These are phyloP conservation scores for Oryzias celebensis DNA, from an alignment of 2,113 vertebrate species.

Conservation along the genomic window DNA sequence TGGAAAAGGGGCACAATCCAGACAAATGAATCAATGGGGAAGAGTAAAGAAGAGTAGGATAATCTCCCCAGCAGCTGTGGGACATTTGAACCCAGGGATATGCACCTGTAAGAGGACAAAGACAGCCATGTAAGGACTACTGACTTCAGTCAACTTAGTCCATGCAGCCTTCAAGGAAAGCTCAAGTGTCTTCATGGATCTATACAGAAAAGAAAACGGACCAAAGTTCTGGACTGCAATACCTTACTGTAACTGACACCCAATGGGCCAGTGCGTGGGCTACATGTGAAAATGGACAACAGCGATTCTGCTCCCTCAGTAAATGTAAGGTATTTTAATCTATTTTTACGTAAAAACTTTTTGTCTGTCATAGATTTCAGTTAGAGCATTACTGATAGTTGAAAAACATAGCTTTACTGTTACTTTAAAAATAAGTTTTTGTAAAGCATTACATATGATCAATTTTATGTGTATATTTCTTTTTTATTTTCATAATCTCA, in stretches of 20 bases:
- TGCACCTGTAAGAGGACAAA: conserved; percentile 21
- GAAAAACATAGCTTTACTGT: background rate
- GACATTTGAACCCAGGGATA: conserved; percentile 3
- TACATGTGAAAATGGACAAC: conserved; percentile 55
- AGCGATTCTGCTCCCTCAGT: conserved; percentile 23
- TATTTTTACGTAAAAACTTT: background rate
- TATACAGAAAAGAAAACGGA: conserved; percentile 11
- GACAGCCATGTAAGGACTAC: conserved; percentile 10
- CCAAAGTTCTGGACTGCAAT: conserved; percentile 5
- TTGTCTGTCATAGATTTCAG: background rate
- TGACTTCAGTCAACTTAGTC: background rate
- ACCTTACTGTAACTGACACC: conserved; percentile 17
- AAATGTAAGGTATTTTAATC: conserved; percentile 56
- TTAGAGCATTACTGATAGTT: background rate
- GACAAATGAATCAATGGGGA: conserved; percentile 34
- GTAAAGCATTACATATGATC: background rate
- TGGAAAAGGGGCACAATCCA: conserved; percentile 19
- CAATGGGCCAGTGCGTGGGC: conserved; percentile 11
- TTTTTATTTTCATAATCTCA: background rate
- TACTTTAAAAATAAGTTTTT: too few species aligned
- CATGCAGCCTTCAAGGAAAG: background rate
- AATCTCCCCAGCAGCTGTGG: conserved; percentile 22
- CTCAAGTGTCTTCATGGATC: background rate
- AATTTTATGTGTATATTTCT: too few species aligned
- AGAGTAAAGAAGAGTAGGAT: conserved; percentile 19